These are phyloP conservation scores for Phyllopteryx taeniolatus DNA, from an alignment of 2,113 vertebrate genomes.

Conservation along the genomic window DNA sequence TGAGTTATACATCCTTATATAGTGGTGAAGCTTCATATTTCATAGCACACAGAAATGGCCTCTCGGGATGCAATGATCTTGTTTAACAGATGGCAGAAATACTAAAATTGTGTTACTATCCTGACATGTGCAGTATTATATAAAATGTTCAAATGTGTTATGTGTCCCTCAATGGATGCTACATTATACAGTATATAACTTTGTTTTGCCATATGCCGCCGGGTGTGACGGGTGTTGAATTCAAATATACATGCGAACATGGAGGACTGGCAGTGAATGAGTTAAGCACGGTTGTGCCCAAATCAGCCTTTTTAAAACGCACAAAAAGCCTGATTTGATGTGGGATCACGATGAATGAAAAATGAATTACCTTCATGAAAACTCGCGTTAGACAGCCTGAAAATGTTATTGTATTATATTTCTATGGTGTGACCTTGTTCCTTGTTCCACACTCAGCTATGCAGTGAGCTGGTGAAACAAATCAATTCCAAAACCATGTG, in stretches of 20 bases:
- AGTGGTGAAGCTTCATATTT: constrained; percentile 1
- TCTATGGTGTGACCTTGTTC: not conserved
- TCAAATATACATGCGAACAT: too few relatives aligned
- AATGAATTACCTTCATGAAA: not conserved
- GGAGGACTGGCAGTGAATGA: too few relatives aligned
- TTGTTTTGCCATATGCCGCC: not conserved
- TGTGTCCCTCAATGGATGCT: not conserved
- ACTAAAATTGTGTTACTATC: constrained; percentile 29
- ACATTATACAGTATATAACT: not conserved
- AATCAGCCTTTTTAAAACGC: not conserved
- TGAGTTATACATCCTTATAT: not conserved
- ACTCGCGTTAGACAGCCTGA: not conserved
- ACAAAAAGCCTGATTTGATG: not conserved
- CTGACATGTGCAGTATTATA: constrained; percentile 11
- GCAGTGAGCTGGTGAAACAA: not conserved
- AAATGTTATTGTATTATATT: not conserved
- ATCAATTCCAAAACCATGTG: constrained; percentile 5
- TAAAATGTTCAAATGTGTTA: constrained; percentile 10
- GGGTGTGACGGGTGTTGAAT: too few relatives aligned
- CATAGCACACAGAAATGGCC: constrained; percentile 25
- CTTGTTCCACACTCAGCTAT: constrained; percentile 7
- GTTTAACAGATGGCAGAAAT: constrained; percentile 36
- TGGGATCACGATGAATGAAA: not conserved
- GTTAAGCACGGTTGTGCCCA: not conserved
- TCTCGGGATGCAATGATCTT: constrained; percentile 39